phyloP scores from a whole-genome alignment of 2,113 vertebrate genomes.

The Monarcha castaneiventris region DNA sequence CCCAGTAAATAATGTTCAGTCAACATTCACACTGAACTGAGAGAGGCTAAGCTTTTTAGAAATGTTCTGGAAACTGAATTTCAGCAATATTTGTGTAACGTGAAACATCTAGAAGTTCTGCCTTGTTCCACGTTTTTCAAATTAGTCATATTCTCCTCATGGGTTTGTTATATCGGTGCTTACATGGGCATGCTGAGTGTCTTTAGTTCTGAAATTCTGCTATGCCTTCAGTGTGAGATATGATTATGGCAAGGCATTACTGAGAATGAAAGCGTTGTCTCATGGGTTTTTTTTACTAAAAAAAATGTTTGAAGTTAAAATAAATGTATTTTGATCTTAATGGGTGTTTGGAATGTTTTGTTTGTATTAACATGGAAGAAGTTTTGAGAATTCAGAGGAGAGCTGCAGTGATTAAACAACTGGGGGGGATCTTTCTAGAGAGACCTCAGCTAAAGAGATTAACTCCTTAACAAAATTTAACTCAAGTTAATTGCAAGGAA shows the following conservation, averaged over 20 bases:
- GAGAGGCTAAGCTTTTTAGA: background rate
- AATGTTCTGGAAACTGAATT: background rate
- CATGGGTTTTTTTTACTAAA: background rate
- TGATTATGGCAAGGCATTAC: background rate
- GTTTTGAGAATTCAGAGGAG: background rate
- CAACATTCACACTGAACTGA: background rate
- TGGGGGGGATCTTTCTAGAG: background rate
- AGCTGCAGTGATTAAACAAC: background rate
- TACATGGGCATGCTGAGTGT: background rate
- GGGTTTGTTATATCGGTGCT: background rate
- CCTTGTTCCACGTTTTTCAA: background rate
- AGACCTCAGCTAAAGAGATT: background rate
- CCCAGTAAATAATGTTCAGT: background rate
- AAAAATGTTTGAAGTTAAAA: background rate
- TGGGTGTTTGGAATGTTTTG: background rate
- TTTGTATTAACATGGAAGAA: background rate
- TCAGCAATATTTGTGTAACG: background rate
- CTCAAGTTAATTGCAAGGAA: background rate
- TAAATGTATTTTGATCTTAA: background rate
- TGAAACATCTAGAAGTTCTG: background rate
- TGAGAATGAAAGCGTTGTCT: background rate
- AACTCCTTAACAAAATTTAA: background rate
- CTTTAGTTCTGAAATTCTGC: background rate
- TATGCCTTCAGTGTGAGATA: background rate
- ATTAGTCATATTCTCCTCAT: background rate